phyloP scores from a whole-genome alignment of 2,888 invertebrate species.

The Bembecia ichneumoniformis region DNA sequence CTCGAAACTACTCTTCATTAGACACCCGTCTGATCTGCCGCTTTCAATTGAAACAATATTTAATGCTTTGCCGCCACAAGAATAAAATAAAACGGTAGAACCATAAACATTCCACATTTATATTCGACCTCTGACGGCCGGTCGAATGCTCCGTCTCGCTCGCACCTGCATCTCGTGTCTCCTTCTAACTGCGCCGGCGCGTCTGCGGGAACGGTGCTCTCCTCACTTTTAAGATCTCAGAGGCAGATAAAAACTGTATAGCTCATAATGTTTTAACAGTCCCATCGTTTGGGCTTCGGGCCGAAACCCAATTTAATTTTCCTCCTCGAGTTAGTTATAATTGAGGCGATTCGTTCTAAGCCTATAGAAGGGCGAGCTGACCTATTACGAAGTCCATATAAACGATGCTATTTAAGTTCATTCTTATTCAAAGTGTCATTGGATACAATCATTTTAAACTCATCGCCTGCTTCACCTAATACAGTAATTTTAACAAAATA shows the following conservation, averaged over 20 bases:
- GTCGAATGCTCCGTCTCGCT: conserved; percentile 33
- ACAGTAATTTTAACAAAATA: too few relatives aligned
- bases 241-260: conserved; percentile 63
- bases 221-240: conserved; percentile 46
- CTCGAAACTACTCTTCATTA: conserved; percentile 62
- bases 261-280: conserved; percentile 70
- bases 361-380: conserved; percentile 30
- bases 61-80: conserved; percentile 61
- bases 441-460: conserved; percentile 13
- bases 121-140: conserved; percentile 68
- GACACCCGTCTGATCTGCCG: conserved; percentile 60
- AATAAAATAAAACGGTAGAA: conserved; percentile 72
- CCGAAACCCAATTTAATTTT: conserved; percentile 60
- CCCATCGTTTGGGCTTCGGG: conserved; percentile 42
- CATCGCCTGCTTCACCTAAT: background rate
- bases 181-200: conserved; percentile 54
- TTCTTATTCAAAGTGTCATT: conserved; percentile 32
- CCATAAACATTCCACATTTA: conserved; percentile 73
- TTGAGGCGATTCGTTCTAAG: conserved; percentile 66
- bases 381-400: conserved; percentile 31
- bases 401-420: conserved; percentile 54
- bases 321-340: conserved; percentile 54
- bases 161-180: conserved; percentile 26
- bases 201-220: conserved; percentile 53
- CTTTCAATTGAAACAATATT: conserved; percentile 72